Base-by-base conservation (phyloP, 2,888 invertebrate species). In the Habrosyne pyritoides region DNA sequence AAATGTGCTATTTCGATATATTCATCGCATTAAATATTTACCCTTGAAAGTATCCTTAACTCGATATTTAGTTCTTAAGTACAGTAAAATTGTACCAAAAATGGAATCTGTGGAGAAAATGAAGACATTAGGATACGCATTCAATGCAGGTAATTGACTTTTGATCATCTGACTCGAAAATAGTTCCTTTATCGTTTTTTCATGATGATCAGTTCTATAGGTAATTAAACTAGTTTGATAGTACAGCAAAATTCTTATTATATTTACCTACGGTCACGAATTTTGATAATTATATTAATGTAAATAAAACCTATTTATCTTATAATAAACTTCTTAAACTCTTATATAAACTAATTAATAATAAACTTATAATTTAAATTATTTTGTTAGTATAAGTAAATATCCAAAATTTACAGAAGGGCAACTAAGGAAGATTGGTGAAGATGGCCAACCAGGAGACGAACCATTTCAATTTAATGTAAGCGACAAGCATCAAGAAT, bases 391-490 rank as follows among this genome's bases (percentile, higher is more conserved):
- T 10, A 28, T 28, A 28, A 0, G 0, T 28, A 6, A 28, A 28
- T 28, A 28, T 28, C 10, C 10, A 10, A 24, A 54, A 52, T 57
- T 73, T 81, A 51, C 68, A 96, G 96, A 89, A 63, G 96, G 96
- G 0, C 88, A 94, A 73, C 84, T 96, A 52, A 90, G 95, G 55
- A 94, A 95, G 80, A 73, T 95, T 49, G 92, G 93, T 60, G 66
- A 81, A 1, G 80, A 87, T 28, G 94, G 94, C 0, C 75, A 91
- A 42, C 71, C 87, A 5, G 90, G 93, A 2, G 83, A 92, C 1
- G 88, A 94, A 60, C 91, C 93, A 6, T 96, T 95, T 77, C 93
- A 94, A 57, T 96, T 95, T 67, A 93, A 94, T 54, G 90, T 95
- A n/a, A 94, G 93, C 61, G 89, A 93, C 36, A 93, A 95, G 66